phyloP scores from a whole-genome alignment of 53 echinoderm and acorn worm species.

The Echinarachnius parma region DNA sequence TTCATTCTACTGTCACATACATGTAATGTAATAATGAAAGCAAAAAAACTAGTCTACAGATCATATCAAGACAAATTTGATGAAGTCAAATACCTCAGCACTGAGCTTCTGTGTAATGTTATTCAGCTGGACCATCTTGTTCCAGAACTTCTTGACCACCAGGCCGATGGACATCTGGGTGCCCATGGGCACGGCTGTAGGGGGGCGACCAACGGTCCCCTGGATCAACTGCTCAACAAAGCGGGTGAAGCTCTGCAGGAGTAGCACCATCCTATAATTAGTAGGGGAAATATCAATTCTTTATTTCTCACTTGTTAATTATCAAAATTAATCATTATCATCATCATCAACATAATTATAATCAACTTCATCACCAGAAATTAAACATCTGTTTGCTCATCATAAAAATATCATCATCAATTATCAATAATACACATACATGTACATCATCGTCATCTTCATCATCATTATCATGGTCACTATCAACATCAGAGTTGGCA shows the following conservation, averaged over 20 bases:
- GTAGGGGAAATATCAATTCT: too few species aligned
- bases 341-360: too few species aligned
- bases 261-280: constrained; percentile 75
- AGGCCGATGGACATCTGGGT: constrained; percentile 95
- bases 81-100: constrained; percentile 90
- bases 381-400: too few species aligned
- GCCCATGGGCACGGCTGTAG: constrained; percentile 72
- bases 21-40: not conserved
- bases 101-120: constrained; percentile 69
- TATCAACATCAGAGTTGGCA: not conserved
- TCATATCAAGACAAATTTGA: not conserved
- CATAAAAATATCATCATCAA: too few species aligned
- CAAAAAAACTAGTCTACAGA: not conserved
- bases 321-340: too few species aligned
- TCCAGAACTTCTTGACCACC: constrained; percentile 96
- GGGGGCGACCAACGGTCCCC: constrained; percentile 55
- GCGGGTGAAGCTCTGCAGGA: constrained; percentile 88
- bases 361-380: too few species aligned
- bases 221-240: constrained; percentile 77
- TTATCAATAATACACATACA: too few species aligned
- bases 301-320: too few species aligned
- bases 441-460: too few species aligned
- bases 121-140: constrained; percentile 92
- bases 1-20: too few species aligned
- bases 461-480: not conserved